Evolutionary conservation across 2,113 vertebrate species (phyloP).

Genomic region (Pygathrix nemaeus): DNA sequence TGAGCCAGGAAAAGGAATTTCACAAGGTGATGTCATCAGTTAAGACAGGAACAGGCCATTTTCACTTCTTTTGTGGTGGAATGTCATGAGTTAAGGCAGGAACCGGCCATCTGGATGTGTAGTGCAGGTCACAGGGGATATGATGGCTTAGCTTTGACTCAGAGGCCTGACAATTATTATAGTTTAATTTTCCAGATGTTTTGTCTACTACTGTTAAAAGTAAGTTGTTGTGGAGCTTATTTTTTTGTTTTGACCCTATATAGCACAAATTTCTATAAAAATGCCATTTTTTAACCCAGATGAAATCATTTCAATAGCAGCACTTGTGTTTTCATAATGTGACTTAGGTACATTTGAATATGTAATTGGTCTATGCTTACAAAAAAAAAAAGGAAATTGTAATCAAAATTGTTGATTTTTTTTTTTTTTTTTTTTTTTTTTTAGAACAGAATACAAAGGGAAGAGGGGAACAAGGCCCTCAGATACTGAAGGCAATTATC

Average conservation of each 20-base stretch:
- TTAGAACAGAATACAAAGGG: not conserved
- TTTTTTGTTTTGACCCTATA: conserved; percentile 31
- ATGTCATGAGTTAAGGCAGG: too few relatives aligned
- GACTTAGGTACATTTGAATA: not conserved
- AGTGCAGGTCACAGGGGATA: too few relatives aligned
- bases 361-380: not conserved
- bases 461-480: not conserved
- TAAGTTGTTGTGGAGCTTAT: not conserved
- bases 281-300: not conserved
- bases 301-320: conserved; percentile 36
- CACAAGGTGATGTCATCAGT: too few relatives aligned
- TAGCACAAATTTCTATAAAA: not conserved
- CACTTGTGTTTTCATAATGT: not conserved
- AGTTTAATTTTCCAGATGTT: not conserved
- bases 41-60: too few relatives aligned
- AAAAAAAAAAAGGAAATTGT: not conserved
- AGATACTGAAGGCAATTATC: not conserved
- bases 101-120: too few relatives aligned
- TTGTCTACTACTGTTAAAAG: conserved; percentile 3
- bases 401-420: not conserved
- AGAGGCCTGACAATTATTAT: not conserved
- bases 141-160: too few relatives aligned
- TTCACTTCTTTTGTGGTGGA: too few relatives aligned
- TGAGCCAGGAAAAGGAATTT: too few relatives aligned
- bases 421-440: not conserved